Evolutionary conservation across 2,888 invertebrate species (phyloP).

Genomic region (Leucophora obtusa): DNA sequence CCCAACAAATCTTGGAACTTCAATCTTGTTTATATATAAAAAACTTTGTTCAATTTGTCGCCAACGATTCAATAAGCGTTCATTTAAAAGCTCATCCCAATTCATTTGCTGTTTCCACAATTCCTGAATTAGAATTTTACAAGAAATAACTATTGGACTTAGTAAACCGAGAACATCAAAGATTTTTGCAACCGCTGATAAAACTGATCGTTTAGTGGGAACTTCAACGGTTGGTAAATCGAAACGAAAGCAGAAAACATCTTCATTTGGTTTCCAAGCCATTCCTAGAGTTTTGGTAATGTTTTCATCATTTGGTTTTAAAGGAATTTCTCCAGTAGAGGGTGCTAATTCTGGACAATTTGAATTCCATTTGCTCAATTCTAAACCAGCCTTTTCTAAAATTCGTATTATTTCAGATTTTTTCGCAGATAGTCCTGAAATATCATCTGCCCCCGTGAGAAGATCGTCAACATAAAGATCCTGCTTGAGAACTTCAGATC

Average conservation of each 20-base stretch:
- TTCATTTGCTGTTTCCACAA: background rate
- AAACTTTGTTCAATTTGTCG: background rate
- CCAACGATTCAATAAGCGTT: background rate
- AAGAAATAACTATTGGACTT: background rate
- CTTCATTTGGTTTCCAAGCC: slow-evolving; percentile 4
- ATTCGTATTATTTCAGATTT: background rate
- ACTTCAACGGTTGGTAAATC: slow-evolving; percentile 28
- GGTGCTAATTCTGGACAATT: background rate
- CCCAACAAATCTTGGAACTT: background rate
- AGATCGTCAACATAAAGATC: slow-evolving; percentile 4
- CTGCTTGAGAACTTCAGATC: background rate
- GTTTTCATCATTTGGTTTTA: background rate
- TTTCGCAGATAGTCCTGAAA: background rate
- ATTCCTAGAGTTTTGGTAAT: slow-evolving; percentile 11
- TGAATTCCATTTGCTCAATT: slow-evolving; percentile 6
- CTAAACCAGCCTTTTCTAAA: background rate
- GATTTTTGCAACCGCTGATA: slow-evolving; percentile 36
- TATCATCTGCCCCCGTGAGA: slow-evolving; percentile 3
- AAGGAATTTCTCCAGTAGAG: background rate
- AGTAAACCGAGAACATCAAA: slow-evolving; percentile 34
- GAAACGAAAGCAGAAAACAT: slow-evolving; percentile 18
- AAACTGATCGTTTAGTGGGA: slow-evolving; percentile 12
- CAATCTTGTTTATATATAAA: background rate
- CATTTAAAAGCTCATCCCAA: background rate
- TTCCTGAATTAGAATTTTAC: background rate